Conservation (phyloP, 2,888 invertebrate species). For the Seira ritae region DNA sequence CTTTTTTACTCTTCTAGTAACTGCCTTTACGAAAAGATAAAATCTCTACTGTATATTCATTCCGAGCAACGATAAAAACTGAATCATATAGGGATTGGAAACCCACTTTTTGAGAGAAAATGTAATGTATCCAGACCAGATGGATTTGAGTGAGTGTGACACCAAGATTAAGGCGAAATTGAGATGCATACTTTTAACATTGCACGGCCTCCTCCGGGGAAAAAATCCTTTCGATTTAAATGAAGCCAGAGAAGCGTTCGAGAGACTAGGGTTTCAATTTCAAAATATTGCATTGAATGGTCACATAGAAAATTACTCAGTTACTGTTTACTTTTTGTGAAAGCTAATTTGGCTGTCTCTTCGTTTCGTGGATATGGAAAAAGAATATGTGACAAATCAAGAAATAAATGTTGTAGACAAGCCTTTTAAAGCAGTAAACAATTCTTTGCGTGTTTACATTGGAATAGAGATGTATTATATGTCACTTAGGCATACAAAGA, state of each 20-base stretch:
- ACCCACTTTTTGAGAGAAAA: neutral
- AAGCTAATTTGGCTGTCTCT: neutral
- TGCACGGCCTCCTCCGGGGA: neutral
- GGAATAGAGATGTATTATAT: no score
- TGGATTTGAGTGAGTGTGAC: no score
- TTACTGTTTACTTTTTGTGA: neutral
- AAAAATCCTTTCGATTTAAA: neutral
- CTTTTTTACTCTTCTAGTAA: slow-evolving; percentile 6
- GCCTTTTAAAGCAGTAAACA: no score
- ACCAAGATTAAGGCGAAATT: neutral
- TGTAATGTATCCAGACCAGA: no score
- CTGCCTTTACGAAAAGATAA: slow-evolving; percentile 18
- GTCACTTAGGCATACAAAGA: no score
- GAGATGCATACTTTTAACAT: no score
- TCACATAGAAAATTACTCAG: no score
- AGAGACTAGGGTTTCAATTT: no score
- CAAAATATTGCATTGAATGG: no score
- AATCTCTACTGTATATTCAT: slow-evolving; percentile 8
- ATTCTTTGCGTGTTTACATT: no score
- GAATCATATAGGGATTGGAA: neutral
- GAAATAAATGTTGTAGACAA: neutral
- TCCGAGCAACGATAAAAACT: no score
- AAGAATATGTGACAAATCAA: neutral
- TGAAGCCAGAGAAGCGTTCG: neutral
- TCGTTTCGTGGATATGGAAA: neutral